phyloP scores from a whole-genome alignment of 2,113 vertebrate genomes.

The Rousettus leschenaultii region DNA sequence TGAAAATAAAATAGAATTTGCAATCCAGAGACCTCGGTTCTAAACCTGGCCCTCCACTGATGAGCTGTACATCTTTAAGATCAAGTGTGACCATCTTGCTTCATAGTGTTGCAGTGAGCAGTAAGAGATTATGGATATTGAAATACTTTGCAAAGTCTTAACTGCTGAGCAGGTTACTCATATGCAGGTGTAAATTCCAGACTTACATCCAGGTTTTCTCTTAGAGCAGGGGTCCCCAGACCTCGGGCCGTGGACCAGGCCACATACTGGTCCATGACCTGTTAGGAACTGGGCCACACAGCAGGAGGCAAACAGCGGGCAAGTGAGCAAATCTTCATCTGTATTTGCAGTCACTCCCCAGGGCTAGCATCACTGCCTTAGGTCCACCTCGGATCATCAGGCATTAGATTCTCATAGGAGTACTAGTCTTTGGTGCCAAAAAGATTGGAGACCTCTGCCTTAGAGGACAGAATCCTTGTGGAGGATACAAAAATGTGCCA shows the following conservation, averaged over 20 bases:
- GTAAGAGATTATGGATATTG: background rate
- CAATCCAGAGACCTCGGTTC: background rate
- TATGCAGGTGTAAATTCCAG: background rate
- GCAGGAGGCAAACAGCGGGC: too few species aligned
- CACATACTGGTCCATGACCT: too few species aligned
- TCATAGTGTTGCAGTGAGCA: background rate
- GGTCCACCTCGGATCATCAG: too few species aligned
- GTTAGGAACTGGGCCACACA: too few species aligned
- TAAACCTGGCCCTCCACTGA: background rate
- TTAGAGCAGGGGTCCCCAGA: background rate
- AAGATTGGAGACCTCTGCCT: background rate
- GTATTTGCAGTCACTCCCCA: too few species aligned
- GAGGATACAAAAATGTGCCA: background rate
- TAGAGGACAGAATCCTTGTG: background rate
- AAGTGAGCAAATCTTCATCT: too few species aligned
- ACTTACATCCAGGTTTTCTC: background rate
- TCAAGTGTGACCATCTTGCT: background rate
- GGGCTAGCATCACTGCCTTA: too few species aligned
- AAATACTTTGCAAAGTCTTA: background rate
- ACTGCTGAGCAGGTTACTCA: background rate
- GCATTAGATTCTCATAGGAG: too few species aligned
- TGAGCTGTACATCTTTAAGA: background rate
- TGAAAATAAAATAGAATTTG: background rate
- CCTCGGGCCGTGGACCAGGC: too few species aligned
- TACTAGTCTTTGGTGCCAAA: too few species aligned